Evolutionary conservation across 2,888 invertebrate genomes (phyloP).

Genomic region (Caenorhabditis imperialis): DNA sequence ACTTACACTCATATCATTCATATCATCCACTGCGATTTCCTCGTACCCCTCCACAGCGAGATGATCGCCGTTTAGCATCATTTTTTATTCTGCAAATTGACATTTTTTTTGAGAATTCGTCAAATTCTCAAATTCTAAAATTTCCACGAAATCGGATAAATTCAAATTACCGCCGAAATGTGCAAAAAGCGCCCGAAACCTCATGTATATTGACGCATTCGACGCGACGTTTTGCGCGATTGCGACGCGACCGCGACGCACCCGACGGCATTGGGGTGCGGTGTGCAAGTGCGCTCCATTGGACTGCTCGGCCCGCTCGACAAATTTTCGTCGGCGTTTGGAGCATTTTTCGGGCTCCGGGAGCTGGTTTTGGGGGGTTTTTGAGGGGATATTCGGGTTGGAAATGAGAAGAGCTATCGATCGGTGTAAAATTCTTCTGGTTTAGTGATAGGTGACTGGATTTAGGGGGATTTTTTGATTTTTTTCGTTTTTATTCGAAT

Average conservation of each 20-base stretch:
- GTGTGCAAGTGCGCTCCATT: conserved; percentile 30
- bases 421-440: too few relatives aligned
- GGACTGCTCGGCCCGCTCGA: conserved; percentile 23
- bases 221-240: conserved; percentile 17
- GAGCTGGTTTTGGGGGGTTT: not conserved
- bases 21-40: conserved; percentile 48
- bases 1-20: conserved; percentile 45
- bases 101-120: not conserved
- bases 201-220: conserved; percentile 48
- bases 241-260: conserved; percentile 17
- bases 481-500: not conserved
- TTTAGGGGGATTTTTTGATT: too few relatives aligned
- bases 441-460: too few relatives aligned
- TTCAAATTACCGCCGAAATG: conserved; percentile 48
- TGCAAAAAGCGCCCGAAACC: conserved; percentile 40
- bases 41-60: conserved; percentile 52
- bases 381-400: not conserved
- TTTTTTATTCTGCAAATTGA: too few relatives aligned
- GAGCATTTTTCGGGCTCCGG: not conserved
- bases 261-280: not conserved
- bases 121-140: not conserved
- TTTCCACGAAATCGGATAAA: not conserved
- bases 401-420: not conserved
- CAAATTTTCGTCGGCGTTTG: too few relatives aligned
- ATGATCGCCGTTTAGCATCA: conserved; percentile 38